Base-by-base conservation (phyloP, 2,888 invertebrate genomes). In the Zaprionus lineosus region DNA sequence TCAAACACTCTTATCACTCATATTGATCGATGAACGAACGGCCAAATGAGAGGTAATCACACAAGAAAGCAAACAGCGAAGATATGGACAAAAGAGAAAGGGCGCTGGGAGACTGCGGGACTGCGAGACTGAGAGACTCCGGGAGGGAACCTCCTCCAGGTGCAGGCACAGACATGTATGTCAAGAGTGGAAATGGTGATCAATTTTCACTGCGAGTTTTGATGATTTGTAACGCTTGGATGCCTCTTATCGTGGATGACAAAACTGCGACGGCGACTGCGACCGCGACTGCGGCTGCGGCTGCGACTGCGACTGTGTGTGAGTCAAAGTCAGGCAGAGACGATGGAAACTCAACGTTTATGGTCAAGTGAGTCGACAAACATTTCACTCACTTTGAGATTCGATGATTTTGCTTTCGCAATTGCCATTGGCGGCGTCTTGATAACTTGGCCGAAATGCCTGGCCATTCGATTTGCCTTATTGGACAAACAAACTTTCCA, bases 21-120 rank as follows among this genome's bases (percentile, higher is more conserved):
- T 40, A 74, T 68, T 79, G 76, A 85, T 78, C 76, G 81, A 83
- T 85, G 76, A 75, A 84, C 78, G 65, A 79, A 72, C 83, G 60
- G 37, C 56, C 36, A 48, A 52, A 43, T 52, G 56, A 73, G 55
- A 55, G 43, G 28, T 36, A 31, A 29, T 15, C 12, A 15, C 9
- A 29, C 14, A 44, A 36, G 24, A 46, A 34, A 44, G 41, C 19
- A 47, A 31, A n/a, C 31, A 56, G 51, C 14, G 41, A 70, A 65
- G 58, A 46, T 26, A 33, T 33, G 40, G 36, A 44, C 46, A 59
- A 69, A 77, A 83, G 85, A 83, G 84, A 85, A 78, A 85, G 84
- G 79, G 84, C 78, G 59, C 40, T 53, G 9, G 29, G 28, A n/a
- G 14, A n/a, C n/a, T n/a, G n/a, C n/a, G n/a, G n/a, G n/a, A n/a